phyloP scores from a whole-genome alignment of 2,888 invertebrate species.

The Gisinianus flammeolus region DNA sequence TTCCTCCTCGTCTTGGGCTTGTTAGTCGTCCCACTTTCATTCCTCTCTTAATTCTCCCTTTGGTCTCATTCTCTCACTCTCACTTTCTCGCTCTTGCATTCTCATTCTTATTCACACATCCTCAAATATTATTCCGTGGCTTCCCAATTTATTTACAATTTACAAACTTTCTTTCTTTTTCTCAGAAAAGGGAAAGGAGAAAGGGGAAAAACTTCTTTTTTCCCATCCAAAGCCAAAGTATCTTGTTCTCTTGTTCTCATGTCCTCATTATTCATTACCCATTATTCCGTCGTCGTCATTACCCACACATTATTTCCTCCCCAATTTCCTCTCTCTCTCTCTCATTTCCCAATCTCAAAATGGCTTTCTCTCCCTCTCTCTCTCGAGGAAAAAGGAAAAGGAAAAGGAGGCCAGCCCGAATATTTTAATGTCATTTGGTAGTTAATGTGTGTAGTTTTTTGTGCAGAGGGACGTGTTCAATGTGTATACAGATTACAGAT shows the following conservation, averaged over 20 bases:
- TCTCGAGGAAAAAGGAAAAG: too few species aligned
- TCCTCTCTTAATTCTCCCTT: neutral
- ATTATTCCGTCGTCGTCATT: neutral
- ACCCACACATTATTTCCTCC: neutral
- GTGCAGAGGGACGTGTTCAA: too few species aligned
- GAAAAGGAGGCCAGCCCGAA: too few species aligned
- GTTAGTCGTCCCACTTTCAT: constrained; percentile 7
- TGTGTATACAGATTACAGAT: neutral
- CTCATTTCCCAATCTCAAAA: neutral
- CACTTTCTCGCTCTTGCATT: neutral
- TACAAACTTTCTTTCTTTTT: neutral
- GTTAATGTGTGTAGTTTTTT: too few species aligned
- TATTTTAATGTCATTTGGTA: too few species aligned
- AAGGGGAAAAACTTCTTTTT: neutral
- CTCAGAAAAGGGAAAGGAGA: neutral
- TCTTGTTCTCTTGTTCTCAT: too few species aligned
- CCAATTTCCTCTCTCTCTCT: neutral
- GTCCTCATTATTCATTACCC: neutral
- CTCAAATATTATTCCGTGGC: neutral
- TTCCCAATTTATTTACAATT: neutral
- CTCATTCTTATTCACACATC: neutral
- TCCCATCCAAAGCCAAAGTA: too few species aligned
- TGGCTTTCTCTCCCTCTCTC: neutral
- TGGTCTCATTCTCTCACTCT: constrained; percentile 9
- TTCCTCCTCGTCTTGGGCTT: constrained; percentile 20